phyloP scores from a whole-genome alignment of 2,888 invertebrate species.

The Nomada ruficornis region DNA sequence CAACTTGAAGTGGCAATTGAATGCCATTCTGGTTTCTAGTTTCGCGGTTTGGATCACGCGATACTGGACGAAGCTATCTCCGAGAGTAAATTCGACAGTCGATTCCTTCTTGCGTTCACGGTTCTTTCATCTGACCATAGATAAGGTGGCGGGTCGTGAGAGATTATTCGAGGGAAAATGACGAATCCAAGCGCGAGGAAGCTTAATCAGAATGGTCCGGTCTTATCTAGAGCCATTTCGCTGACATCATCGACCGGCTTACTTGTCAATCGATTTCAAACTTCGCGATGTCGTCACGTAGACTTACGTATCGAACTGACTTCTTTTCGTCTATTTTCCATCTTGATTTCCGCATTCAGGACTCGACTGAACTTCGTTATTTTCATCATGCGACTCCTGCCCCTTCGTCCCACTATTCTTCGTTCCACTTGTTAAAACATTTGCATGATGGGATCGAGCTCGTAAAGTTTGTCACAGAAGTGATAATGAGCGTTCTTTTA shows the following conservation, averaged over 20 bases:
- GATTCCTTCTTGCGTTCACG: not conserved
- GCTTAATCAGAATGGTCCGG: slow-evolving; percentile 31
- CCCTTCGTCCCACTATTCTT: slow-evolving; percentile 2
- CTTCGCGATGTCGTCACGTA: slow-evolving; percentile 17
- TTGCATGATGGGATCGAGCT: slow-evolving; percentile 20
- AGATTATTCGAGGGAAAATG: slow-evolving; percentile 13
- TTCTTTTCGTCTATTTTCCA: not conserved
- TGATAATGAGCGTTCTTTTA: slow-evolving; percentile 15
- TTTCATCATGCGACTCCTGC: slow-evolving; percentile 18
- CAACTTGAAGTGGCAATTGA: no score
- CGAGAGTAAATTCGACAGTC: slow-evolving; percentile 11
- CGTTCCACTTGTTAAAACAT: slow-evolving; percentile 40
- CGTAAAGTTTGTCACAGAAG: slow-evolving; percentile 1
- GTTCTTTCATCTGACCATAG: not conserved
- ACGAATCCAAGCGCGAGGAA: not conserved
- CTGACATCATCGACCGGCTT: slow-evolving; percentile 23
- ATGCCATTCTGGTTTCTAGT: not conserved
- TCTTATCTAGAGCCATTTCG: slow-evolving; percentile 11
- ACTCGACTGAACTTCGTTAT: slow-evolving; percentile 25
- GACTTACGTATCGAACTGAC: slow-evolving; percentile 26
- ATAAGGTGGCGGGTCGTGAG: slow-evolving; percentile 29
- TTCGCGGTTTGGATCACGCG: not conserved
- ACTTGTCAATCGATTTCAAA: slow-evolving; percentile 45
- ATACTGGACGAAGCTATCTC: not conserved
- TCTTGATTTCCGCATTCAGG: slow-evolving; percentile 2